Evolutionary conservation across 2,797 vertebrate species (phyloP).

Genomic region (Dermochelys coriacea): DNA sequence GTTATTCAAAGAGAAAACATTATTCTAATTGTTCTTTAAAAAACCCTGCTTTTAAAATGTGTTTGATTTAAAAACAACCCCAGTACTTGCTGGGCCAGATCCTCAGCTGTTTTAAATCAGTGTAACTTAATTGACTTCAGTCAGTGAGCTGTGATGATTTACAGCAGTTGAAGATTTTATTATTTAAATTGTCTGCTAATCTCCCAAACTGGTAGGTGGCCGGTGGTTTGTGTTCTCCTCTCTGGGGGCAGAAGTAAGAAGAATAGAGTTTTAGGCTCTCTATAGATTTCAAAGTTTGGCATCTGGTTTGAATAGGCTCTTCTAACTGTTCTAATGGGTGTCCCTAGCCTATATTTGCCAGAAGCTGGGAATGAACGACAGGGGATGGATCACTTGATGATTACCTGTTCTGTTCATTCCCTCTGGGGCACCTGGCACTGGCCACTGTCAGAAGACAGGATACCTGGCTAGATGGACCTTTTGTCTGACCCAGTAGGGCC

Average conservation of each 20-base stretch:
- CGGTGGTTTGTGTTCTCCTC: neutral
- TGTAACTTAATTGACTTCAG: neutral
- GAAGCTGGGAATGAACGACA: too few relatives aligned
- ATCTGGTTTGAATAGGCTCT: neutral
- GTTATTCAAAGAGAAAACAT: neutral
- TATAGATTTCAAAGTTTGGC: neutral
- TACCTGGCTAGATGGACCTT: too few relatives aligned
- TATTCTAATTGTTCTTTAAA: neutral
- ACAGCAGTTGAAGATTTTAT: neutral
- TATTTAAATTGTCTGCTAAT: neutral
- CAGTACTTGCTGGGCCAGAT: neutral
- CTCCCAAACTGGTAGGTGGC: neutral
- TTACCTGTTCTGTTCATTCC: too few relatives aligned
- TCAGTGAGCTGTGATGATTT: neutral
- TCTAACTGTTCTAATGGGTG: neutral
- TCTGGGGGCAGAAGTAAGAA: neutral
- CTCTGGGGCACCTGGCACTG: too few relatives aligned
- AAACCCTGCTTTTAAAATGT: neutral
- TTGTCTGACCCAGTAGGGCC: too few relatives aligned
- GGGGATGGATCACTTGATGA: too few relatives aligned
- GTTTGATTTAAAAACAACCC: neutral
- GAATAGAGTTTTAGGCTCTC: neutral
- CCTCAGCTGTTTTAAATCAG: neutral
- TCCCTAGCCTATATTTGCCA: too few relatives aligned
- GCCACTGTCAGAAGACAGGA: too few relatives aligned